Conservation (phyloP, 2,888 invertebrate genomes). For the Aquatica leii region DNA sequence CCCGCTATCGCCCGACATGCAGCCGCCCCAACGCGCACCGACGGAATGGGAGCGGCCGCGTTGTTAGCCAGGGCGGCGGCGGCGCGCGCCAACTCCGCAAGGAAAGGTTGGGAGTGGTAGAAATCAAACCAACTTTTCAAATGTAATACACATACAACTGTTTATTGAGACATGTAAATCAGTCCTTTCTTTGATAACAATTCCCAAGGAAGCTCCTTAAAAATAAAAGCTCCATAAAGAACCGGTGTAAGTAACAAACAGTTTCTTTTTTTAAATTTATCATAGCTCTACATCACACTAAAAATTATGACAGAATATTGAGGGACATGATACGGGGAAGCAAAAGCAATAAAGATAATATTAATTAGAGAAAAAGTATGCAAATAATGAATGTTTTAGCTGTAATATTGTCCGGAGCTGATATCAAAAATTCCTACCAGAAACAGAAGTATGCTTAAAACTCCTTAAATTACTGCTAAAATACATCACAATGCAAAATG, state of each 20-base stretch:
- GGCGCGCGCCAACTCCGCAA: conserved; percentile 52
- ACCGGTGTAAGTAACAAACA: conserved; percentile 38
- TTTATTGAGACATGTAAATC: conserved; percentile 70
- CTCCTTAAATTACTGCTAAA: conserved; percentile 64
- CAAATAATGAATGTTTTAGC: conserved; percentile 58
- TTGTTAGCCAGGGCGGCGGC: conserved; percentile 60
- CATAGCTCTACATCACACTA: conserved; percentile 60
- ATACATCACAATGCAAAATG: conserved; percentile 78
- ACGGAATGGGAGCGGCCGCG: conserved; percentile 68
- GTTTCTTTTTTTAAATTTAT: conserved; percentile 46
- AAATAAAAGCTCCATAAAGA: conserved; percentile 46
- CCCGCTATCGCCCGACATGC: conserved; percentile 59
- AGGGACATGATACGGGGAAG: conserved; percentile 54
- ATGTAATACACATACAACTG: conserved; percentile 72
- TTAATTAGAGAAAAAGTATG: conserved; percentile 50
- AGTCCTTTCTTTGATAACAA: conserved; percentile 59
- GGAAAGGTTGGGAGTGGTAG: conserved; percentile 35
- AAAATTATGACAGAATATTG: conserved; percentile 51
- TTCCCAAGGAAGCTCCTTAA: conserved; percentile 48
- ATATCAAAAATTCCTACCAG: conserved; percentile 45
- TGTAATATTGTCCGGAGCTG: conserved; percentile 55
- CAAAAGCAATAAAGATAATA: conserved; percentile 52
- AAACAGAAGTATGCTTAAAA: conserved; percentile 59
- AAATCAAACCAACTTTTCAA: conserved; percentile 56
- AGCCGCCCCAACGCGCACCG: conserved; percentile 62